A percentile compares a stretch with the other conserved stretches of the same genome.
These are phyloP conservation scores for Caenorhabditis becei DNA, from an alignment of 2,888 invertebrate species.

Conservation along the genomic window DNA sequence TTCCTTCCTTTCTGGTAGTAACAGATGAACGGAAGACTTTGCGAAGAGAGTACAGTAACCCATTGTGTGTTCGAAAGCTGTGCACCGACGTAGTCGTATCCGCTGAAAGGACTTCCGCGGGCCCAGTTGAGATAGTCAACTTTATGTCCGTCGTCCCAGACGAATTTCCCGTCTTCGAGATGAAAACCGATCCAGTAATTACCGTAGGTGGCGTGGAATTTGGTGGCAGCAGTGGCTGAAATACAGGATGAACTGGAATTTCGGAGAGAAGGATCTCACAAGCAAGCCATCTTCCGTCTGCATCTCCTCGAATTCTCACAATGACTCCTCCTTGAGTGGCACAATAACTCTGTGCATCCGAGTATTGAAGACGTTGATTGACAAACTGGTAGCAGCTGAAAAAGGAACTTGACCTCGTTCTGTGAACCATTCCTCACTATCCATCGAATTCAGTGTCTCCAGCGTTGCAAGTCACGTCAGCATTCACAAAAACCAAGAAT, in stretches of 20 bases:
- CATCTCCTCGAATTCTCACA: slow-evolving; percentile 25
- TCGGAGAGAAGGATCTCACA: not conserved
- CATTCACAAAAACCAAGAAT: not conserved
- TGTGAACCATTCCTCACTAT: slow-evolving; percentile 48
- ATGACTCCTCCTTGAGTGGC: slow-evolving; percentile 25
- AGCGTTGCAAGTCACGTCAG: slow-evolving; percentile 20
- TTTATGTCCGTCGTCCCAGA: slow-evolving; percentile 28
- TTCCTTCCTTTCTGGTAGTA: slow-evolving; percentile 32
- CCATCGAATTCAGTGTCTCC: slow-evolving; percentile 51
- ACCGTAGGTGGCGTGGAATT: slow-evolving; percentile 49
- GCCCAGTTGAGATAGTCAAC: slow-evolving; percentile 32
- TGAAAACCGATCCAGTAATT: slow-evolving; percentile 56
- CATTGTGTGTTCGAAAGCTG: slow-evolving; percentile 42
- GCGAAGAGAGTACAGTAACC: slow-evolving; percentile 22
- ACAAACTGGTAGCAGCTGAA: slow-evolving; percentile 48
- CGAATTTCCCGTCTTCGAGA: slow-evolving; percentile 7
- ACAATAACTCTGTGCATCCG: slow-evolving; percentile 45
- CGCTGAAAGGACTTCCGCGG: slow-evolving; percentile 40
- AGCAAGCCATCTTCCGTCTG: slow-evolving; percentile 35
- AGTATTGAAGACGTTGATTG: slow-evolving; percentile 23
- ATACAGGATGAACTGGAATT: not conserved
- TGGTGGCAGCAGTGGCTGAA: slow-evolving; percentile 44
- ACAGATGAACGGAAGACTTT: slow-evolving; percentile 45
- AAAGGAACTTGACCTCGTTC: too few species aligned
- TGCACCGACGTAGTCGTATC: slow-evolving; percentile 39